Evolutionary conservation across 2,113 vertebrate genomes (phyloP).

Genomic region (Nerophis lumbriciformis): DNA sequence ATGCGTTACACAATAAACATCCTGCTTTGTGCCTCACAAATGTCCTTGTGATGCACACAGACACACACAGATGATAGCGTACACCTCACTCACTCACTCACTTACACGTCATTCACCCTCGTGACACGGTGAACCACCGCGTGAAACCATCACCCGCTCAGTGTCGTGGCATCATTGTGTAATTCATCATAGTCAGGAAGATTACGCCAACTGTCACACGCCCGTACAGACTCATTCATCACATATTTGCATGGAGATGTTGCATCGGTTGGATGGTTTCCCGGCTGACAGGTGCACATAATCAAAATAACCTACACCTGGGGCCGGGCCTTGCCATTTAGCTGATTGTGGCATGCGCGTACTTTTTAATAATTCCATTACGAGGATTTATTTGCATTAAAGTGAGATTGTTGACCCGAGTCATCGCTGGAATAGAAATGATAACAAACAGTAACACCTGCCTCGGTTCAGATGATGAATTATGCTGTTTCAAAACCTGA

Average conservation of each 20-base stretch:
- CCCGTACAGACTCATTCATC: slow-evolving; percentile 54
- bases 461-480: slow-evolving; percentile 15
- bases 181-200: slow-evolving; percentile 58
- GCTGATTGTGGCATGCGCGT: neutral
- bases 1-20: too few relatives aligned
- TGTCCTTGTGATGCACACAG: slow-evolving; percentile 25
- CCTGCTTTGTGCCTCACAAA: slow-evolving; percentile 8
- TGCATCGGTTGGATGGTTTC: slow-evolving; percentile 11
- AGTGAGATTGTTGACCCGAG: slow-evolving; percentile 1
- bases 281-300: slow-evolving; percentile 12
- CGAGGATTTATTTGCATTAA: neutral
- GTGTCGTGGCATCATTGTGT: slow-evolving; percentile 52
- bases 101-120: slow-evolving; percentile 39
- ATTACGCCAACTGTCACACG: slow-evolving; percentile 62
- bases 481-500: slow-evolving; percentile 10
- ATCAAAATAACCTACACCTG: neutral
- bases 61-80: slow-evolving; percentile 1
- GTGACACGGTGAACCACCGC: slow-evolving; percentile 49
- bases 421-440: slow-evolving; percentile 4
- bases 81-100: neutral
- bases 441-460: neutral
- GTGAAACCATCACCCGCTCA: slow-evolving; percentile 54
- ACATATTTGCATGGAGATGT: slow-evolving; percentile 45
- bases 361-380: neutral
- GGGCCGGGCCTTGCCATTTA: neutral